Conservation (phyloP, 2,888 invertebrate species). For the Volucella inanis region DNA sequence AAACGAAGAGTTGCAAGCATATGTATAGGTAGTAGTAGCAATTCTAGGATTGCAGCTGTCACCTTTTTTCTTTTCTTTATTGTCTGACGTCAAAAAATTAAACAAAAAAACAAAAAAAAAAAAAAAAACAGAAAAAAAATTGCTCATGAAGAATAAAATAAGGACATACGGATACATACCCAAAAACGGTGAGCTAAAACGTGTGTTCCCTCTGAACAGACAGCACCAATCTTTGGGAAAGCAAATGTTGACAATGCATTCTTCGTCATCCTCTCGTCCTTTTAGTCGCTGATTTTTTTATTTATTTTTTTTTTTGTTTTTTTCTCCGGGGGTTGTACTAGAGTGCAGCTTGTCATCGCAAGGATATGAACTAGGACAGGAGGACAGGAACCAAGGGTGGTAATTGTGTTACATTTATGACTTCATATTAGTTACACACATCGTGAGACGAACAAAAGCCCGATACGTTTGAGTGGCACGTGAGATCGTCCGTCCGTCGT, state of each 20-base stretch:
- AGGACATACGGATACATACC: constrained; percentile 41
- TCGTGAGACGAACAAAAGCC: constrained; percentile 61
- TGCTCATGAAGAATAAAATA: constrained; percentile 58
- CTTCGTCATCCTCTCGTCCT: background rate
- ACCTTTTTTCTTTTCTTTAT: constrained; percentile 27
- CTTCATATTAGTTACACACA: constrained; percentile 72
- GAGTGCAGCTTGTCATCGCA: constrained; percentile 57
- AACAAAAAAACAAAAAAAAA: constrained; percentile 43
- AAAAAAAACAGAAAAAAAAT: constrained; percentile 41
- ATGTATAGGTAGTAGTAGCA: constrained; percentile 52
- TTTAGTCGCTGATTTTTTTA: background rate
- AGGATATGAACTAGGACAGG: too few species aligned
- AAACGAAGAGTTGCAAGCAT: constrained; percentile 19
- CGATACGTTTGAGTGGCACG: constrained; percentile 66
- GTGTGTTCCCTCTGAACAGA: constrained; percentile 30
- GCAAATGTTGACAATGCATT: constrained; percentile 52
- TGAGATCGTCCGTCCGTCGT: constrained; percentile 50
- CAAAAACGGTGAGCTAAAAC: constrained; percentile 18
- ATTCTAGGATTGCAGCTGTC: constrained; percentile 76
- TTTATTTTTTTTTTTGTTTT: constrained; percentile 1
- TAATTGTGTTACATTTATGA: constrained; percentile 75
- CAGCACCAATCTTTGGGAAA: background rate
- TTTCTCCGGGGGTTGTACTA: constrained; percentile 25
- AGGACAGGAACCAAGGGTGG: constrained; percentile 58
- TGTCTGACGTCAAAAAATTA: constrained; percentile 20